phyloP scores from a whole-genome alignment of 2,113 vertebrate species.

The Hippopotamus amphibius region DNA sequence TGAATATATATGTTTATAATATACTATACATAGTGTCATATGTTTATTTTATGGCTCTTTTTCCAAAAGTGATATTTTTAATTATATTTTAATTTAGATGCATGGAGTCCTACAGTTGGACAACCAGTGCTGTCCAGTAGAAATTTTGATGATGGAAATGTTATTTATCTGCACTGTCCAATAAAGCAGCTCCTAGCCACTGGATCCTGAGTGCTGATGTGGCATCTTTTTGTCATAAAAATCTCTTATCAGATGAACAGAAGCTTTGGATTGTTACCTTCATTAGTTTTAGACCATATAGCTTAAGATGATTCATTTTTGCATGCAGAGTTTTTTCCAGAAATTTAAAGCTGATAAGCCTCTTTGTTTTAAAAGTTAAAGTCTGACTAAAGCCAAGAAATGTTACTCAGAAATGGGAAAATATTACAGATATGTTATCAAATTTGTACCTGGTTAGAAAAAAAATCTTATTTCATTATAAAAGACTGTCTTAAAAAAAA shows the following conservation, averaged over 20 bases:
- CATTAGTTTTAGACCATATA: constrained; percentile 39
- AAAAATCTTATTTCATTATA: background rate
- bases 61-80: background rate
- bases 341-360: background rate
- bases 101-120: background rate
- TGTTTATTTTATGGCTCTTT: constrained; percentile 18
- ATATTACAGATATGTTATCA: background rate
- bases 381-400: background rate
- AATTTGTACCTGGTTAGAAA: background rate
- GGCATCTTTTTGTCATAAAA: background rate
- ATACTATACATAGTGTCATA: background rate
- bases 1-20: background rate
- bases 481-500: background rate
- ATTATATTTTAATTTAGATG: constrained; percentile 38
- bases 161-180: background rate
- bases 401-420: background rate
- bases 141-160: background rate
- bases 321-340: background rate
- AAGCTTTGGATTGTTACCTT: constrained; percentile 44
- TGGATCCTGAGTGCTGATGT: background rate
- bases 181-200: background rate
- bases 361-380: constrained; percentile 26
- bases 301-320: constrained; percentile 42
- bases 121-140: background rate
- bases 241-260: background rate